A percentile compares a stretch with the other conserved stretches of the same genome.
phyloP scores from a whole-genome alignment of 64 coral and sea anemone genomes.

The Cladopsammia gracilis region DNA sequence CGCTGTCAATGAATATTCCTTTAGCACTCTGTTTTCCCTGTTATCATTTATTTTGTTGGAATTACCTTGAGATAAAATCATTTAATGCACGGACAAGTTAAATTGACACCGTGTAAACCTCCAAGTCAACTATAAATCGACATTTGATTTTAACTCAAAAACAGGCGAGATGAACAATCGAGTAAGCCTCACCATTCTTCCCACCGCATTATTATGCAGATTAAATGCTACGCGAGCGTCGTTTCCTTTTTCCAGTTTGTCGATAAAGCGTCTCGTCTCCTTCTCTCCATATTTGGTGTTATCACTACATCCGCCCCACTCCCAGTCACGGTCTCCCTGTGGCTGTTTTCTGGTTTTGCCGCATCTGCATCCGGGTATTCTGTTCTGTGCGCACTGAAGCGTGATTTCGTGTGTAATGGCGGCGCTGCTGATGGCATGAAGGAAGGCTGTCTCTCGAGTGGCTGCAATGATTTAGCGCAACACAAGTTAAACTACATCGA shows the following conservation, averaged over 20 bases:
- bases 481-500: too few species aligned
- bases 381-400: slow-evolving; percentile 20
- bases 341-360: slow-evolving; percentile 24
- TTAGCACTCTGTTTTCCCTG: too few species aligned
- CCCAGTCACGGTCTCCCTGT: background rate
- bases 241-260: slow-evolving; percentile 37
- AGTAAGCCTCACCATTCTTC: slow-evolving; percentile 64
- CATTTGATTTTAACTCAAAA: background rate
- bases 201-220: slow-evolving; percentile 77
- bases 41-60: too few species aligned
- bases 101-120: too few species aligned
- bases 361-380: slow-evolving; percentile 60
- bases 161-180: background rate
- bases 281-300: slow-evolving; percentile 67
- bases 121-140: background rate
- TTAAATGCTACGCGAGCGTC: slow-evolving; percentile 52
- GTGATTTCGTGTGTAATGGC: slow-evolving; percentile 73
- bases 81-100: too few species aligned
- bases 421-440: slow-evolving; percentile 75
- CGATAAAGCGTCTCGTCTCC: slow-evolving; percentile 62
- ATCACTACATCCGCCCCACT: slow-evolving; percentile 72
- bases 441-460: slow-evolving; percentile 83
- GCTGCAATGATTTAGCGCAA: slow-evolving; percentile 29
- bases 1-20: too few species aligned
- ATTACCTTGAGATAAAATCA: too few species aligned